These are phyloP conservation scores for Orchestia grillus DNA, from an alignment of 1,140 invertebrate genomes.

Conservation along the genomic window DNA sequence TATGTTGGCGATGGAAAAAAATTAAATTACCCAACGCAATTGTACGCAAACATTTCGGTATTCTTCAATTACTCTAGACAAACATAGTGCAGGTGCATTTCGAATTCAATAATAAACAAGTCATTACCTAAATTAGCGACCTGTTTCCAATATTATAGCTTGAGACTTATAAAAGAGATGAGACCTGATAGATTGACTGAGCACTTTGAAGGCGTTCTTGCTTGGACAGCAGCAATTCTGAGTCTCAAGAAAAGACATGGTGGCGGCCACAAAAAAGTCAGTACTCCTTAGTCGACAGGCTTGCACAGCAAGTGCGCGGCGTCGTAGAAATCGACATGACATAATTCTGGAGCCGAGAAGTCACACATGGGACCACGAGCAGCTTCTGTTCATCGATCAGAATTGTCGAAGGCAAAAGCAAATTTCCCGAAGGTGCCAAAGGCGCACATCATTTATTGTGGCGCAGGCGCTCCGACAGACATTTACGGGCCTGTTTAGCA, in stretches of 20 bases:
- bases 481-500: conserved; percentile 30
- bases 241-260: neutral
- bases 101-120: neutral
- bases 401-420: neutral
- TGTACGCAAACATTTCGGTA: neutral
- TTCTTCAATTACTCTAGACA: neutral
- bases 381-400: conserved; percentile 4
- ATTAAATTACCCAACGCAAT: too few species aligned
- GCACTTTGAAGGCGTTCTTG: neutral
- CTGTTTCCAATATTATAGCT: neutral
- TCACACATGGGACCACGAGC: neutral
- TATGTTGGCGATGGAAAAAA: too few species aligned
- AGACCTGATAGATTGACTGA: too few species aligned
- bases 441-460: conserved; percentile 33
- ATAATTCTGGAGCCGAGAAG: neutral
- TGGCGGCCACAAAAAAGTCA: neutral
- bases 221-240: neutral
- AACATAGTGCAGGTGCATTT: neutral
- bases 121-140: neutral
- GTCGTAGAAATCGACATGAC: neutral
- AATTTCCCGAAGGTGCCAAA: conserved; percentile 22
- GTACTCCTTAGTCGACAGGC: neutral
- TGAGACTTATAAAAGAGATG: too few species aligned
- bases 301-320: neutral
- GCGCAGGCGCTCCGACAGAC: conserved; percentile 3